Base-by-base conservation (phyloP, 92 coral and sea anemone genomes). In the Virgularia gustaviana region DNA sequence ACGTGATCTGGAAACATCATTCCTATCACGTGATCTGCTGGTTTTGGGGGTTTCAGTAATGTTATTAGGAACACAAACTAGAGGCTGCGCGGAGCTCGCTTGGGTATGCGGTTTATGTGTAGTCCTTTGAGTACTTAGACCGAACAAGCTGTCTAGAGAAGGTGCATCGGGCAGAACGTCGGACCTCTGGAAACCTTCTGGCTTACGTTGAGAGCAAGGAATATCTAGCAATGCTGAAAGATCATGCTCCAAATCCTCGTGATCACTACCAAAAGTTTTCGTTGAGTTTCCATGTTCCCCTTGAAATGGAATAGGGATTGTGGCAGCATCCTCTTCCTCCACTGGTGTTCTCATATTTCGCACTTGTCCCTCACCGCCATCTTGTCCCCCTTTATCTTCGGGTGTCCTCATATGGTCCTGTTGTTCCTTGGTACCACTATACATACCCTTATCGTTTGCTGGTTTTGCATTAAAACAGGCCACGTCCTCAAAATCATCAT, bases 401-500 rank as follows among this genome's bases (percentile, higher is more conserved):
- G 75, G 16, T 38, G 58, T 41, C 56, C 64, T n/a, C 28, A 43
- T 33, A 49, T 53, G 4, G 4, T 25, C 58, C n/a, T 63, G 22
- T 2, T 2, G 36, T 51, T 3, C 39, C 52, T 24, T 39, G 1
- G 43, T 38, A n/a, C 49, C 28, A 43, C 16, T 8, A 23, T 57
- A 53, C 39, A 47, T 65, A 34, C 7, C 49, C 8, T 33, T 9
- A 33, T 74, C 57, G 32, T 54, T 49, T 19, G 27, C 73, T 39
- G 76, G 23, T 36, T 23, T 70, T 5, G 8, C 42, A 1, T 4
- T 37, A 39, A 57, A 59, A 38, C 55, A 23, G 32, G 38, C 56
- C 58, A 41, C 81, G 44, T 82, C 57, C 54, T 89, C 90, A 71
- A 86, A 89, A 70, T 89, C 96, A 37, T 82, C 81, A 71, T 89